Percentiles rank a stretch among this genome's conserved stretches.
Evolutionary conservation across 2,113 vertebrate species (phyloP).

Genomic region (Phrynocephalus versicolor): DNA sequence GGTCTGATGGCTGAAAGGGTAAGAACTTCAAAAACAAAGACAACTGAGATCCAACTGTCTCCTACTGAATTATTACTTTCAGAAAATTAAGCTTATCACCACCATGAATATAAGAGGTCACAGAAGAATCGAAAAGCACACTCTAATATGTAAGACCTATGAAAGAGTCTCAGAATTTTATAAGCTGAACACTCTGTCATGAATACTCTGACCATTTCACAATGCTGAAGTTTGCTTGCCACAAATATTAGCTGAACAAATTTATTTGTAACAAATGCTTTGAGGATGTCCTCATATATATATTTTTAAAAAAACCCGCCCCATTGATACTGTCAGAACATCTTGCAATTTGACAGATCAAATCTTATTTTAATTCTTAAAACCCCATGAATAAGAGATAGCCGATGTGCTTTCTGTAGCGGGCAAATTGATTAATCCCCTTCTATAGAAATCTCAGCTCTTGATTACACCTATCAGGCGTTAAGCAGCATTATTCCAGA

Average conservation of each 20-base stretch:
- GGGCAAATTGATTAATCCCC: slow-evolving; percentile 96
- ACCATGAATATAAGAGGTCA: slow-evolving; percentile 14
- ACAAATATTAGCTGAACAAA: slow-evolving; percentile 76
- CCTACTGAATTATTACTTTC: background rate
- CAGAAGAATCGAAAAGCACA: slow-evolving; percentile 26
- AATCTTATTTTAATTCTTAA: slow-evolving; percentile 85
- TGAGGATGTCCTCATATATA: slow-evolving; percentile 75
- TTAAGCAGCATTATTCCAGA: slow-evolving; percentile 93
- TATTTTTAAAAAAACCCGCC: slow-evolving; percentile 54
- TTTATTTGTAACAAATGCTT: slow-evolving; percentile 77
- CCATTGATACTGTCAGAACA: slow-evolving; percentile 72
- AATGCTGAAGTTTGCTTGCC: slow-evolving; percentile 68
- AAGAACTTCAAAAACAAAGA: background rate
- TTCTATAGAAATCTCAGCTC: slow-evolving; percentile 92
- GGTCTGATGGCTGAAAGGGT: background rate
- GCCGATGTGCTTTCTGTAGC: slow-evolving; percentile 83
- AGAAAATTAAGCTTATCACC: background rate
- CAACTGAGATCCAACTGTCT: background rate
- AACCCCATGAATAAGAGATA: slow-evolving; percentile 75
- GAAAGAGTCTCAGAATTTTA: slow-evolving; percentile 51
- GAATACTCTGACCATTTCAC: slow-evolving; percentile 56
- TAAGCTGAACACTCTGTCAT: slow-evolving; percentile 54
- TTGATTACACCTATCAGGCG: slow-evolving; percentile 93
- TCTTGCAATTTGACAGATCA: slow-evolving; percentile 92
- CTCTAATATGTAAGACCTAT: slow-evolving; percentile 34